Evolutionary conservation across 1,140 invertebrate genomes (phyloP), one percentile per base, ranked within the genome.

Genomic region (Platorchestia sp.): DNA sequence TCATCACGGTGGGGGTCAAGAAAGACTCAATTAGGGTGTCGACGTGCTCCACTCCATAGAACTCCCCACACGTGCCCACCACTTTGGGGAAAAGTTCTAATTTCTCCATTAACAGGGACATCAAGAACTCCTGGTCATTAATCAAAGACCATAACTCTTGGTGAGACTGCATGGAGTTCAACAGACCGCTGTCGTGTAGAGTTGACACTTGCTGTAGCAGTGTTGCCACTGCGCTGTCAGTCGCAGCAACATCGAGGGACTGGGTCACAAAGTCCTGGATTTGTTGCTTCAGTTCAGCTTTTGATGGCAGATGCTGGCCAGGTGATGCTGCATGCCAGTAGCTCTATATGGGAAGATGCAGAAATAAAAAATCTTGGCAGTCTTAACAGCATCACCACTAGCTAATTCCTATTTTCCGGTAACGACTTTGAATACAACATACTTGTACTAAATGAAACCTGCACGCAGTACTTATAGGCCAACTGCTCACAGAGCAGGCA

Each of bases 71-170:
- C n/a, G 95, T 96, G 1, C 95, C 95, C 19, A 95, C 27, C 36
- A 96, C 43, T 22, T 93, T 90, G 75, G 96, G 96, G 89, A 96
- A 96, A 6, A 96, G 47, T 45, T 87, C 22, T 40, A 95, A 89
- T 14, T 96, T 86, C 51, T 96, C 95, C n/a, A 96, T 96, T 40
- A 95, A 40, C 27, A 95, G 14, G 5, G 95, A 91, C 53, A 95
- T 96, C n/a, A 96, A 86, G 53, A 96, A 96, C 75, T 96, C 96
- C 95, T 95, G 93, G 95, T 96, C 96, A 42, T 95, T 89, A 36
- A 95, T 51, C 45, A 96, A 86, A 14, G 95, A 41, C 95, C 96
- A 96, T 90, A 96, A 95, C 45, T 96, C 95, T 93, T 75, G 45
- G 87, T 96, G 95, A 45, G 51, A 86, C 45, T 42, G 93, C 19